Evolutionary conservation across 1,140 invertebrate genomes (phyloP), one percentile per base, ranked within the genome.

Genomic region (Littorina saxatilis): DNA sequence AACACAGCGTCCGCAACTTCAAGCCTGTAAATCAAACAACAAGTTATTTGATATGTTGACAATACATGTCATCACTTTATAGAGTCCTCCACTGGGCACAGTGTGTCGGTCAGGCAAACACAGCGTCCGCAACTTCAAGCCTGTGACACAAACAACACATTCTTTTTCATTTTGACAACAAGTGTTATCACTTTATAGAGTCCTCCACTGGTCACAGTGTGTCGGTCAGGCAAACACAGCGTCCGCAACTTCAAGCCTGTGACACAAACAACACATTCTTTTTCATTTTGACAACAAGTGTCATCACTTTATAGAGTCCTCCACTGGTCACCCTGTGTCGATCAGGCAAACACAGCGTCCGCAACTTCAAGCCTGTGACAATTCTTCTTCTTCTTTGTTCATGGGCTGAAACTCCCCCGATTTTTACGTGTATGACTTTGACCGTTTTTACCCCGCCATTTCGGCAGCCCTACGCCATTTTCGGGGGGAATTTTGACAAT

Each of bases 281-380:
- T n/a, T n/a, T n/a, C n/a, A n/a, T n/a, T n/a, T n/a, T n/a, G n/a
- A n/a, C n/a, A n/a, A n/a, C n/a, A n/a, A n/a, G n/a, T n/a, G n/a
- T n/a, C n/a, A n/a, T n/a, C n/a, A n/a, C 50, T 11, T 13, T 13
- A 52, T 23, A 52, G 11, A 89, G 84, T 27, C 88, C 88, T 15
- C 15, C 40, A 68, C 82, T 83, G 73, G 88, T 87, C 29, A 85
- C 87, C 11, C 82, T 83, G 7, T 85, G 79, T 47, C 88, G 72
- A 61, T 83, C 87, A 13, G 88, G 87, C 27, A 89, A 63, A 47
- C 82, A 83, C 2, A 89, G 63, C 50, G 80, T 79, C 55, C 83
- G 81, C 75, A 89, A 78, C 35, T 82, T 83, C 61, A 89, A 74
- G 43, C 83, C 88, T 89, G 75, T n/a, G n/a, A n/a, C n/a, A n/a